These are phyloP conservation scores for Ceratina japonica DNA, from an alignment of 1,140 invertebrate species.

Conservation along the genomic window DNA sequence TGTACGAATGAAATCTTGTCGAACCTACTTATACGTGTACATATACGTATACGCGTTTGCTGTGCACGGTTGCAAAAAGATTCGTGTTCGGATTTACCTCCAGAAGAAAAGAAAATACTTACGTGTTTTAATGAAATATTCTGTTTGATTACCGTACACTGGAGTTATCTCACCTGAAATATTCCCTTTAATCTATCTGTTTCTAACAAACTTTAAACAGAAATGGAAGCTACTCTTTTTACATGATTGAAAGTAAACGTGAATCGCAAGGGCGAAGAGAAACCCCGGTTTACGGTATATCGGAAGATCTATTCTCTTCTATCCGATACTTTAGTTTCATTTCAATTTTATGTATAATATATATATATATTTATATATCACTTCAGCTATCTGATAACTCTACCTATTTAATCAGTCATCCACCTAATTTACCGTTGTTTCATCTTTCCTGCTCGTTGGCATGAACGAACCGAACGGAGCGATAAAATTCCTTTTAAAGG, in stretches of 20 bases:
- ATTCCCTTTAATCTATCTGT: too few relatives aligned
- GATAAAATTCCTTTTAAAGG: conserved; percentile 18
- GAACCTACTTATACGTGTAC: neutral
- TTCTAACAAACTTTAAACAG: too few relatives aligned
- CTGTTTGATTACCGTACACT: too few relatives aligned
- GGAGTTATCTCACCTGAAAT: too few relatives aligned
- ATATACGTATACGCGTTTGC: neutral
- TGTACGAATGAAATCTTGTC: neutral
- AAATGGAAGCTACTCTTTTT: too few relatives aligned
- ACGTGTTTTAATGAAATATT: too few relatives aligned
- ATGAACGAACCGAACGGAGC: conserved; percentile 15
- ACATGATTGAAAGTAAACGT: too few relatives aligned
- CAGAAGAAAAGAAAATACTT: too few relatives aligned
- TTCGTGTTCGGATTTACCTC: neutral
- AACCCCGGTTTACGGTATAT: neutral
- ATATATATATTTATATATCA: neutral
- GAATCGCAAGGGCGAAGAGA: neutral
- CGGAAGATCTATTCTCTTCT: too few relatives aligned
- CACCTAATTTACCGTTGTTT: neutral
- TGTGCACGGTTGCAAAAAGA: neutral
- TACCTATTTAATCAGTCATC: conserved; percentile 26
- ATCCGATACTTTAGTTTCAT: too few relatives aligned
- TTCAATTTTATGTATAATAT: neutral
- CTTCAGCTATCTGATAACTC: neutral
- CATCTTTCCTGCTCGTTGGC: neutral